Evolutionary conservation across 2,797 vertebrate species (phyloP).

Genomic region (Limnodromus scolopaceus): DNA sequence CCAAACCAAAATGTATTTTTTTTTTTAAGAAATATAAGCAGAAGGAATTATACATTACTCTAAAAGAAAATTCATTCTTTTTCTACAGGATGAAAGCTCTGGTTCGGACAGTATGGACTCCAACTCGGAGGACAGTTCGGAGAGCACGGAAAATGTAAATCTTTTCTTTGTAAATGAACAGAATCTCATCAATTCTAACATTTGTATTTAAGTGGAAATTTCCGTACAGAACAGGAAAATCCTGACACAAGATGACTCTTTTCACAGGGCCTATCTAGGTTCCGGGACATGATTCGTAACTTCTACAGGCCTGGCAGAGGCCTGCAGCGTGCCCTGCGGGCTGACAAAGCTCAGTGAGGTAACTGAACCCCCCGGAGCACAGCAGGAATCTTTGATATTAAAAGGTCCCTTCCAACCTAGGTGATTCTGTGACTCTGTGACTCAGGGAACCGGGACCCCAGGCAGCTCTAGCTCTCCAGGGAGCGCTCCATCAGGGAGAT

Average conservation of each 20-base stretch:
- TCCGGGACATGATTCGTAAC: rapidly evolving
- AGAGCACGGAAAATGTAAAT: not conserved
- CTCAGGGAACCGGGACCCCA: no score
- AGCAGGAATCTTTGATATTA: no score
- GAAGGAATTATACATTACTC: not conserved
- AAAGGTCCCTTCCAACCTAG: no score
- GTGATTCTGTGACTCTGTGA: no score
- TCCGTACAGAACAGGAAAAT: not conserved
- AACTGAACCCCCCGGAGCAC: not conserved
- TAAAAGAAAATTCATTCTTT: not conserved
- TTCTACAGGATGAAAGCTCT: constrained; percentile 22
- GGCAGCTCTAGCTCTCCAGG: not conserved
- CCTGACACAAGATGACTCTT: not conserved
- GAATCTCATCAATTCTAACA: not conserved
- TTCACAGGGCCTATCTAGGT: rapidly evolving
- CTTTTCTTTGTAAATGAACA: not conserved
- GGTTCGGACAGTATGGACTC: not conserved
- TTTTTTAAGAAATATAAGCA: not conserved
- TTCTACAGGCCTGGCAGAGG: no score
- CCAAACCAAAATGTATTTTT: not conserved
- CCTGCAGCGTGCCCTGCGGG: rapidly evolving
- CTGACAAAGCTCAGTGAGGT: not conserved
- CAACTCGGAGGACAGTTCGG: not conserved
- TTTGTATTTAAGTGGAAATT: not conserved
- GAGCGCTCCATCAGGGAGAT: not conserved